Base-by-base conservation (phyloP, 2,888 invertebrate species). In the Oscheius sp. region DNA sequence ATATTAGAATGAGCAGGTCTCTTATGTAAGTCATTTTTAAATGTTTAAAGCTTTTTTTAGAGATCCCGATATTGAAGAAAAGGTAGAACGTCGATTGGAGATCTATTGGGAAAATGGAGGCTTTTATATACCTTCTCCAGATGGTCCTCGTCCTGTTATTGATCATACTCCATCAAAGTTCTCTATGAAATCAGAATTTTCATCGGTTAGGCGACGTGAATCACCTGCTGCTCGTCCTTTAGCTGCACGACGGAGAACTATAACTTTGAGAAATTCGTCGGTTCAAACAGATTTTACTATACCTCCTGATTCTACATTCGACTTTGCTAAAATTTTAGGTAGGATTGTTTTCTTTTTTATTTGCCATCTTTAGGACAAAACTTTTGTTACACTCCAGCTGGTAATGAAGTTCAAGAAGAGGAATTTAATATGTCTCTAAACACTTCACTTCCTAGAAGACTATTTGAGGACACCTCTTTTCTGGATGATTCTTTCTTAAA, bases 91-190 rank as follows among this genome's bases (percentile, higher is more conserved):
- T 24, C 64, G 44, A 24, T 20, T 77, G 14, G 70, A 74, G 30
- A 70, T 72, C 22, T 77, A 74, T 44, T 77, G 77, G 77, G 56
- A 73, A 22, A 74, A 71, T 17, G 73, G 73, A 22, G 71, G 67
- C 20, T 57, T 62, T 14, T 71, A 67, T 36, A 71, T 77, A 12
- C 77, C 73, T 30, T 77, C 77, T 14, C 77, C 77, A 41, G 77
- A 73, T 47, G 73, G 72, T n/a, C 74, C 71, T 5, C 49, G 72
- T 41, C 68, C 65, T 9, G n/a, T 62, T 32, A 28, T 56, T 22
- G 24, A 17, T 24, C 41, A 54, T 24, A 66, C 56, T 41, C 66
- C 66, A 0, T 32, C 41, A 20, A 30, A 22, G 20, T 30, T 9
- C 33, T 62, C 47, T 20, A n/a, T 12, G 8, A 2, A 17, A 1